Evolutionary conservation across 2,113 vertebrate genomes (phyloP), one percentile per base, ranked within the genome.

Genomic region (Ornithorhynchus anatinus): DNA sequence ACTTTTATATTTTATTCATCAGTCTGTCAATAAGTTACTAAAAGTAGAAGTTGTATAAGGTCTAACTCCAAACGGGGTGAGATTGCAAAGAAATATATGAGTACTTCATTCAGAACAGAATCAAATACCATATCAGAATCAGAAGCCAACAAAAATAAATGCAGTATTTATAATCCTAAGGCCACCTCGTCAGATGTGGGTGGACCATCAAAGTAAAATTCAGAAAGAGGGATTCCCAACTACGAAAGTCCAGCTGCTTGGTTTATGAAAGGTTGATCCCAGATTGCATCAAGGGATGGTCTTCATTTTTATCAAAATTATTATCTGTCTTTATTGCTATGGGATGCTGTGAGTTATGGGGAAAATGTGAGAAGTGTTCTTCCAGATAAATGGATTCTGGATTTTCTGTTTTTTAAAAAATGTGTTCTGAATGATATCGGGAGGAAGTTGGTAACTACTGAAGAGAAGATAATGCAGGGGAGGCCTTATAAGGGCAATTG

Each of bases 251-350:
- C 38, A 42, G 2, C 42, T 70, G 65, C 39, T 29, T 3, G 50
- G 38, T 76, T 66, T 37, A 40, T 51, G 59, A 75, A 66, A 40
- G 44, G 69, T 59, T 60, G 58, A 67, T 40, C 38, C n/a, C 10
- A 32, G 5, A 20, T n/a, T n/a, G 42, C 47, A 38, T 9, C 19
- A n/a, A 3, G 51, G 60, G 6, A 51, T n/a, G 56, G 64, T 69
- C 16, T 59, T 69, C 25, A 25, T 13, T 25, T 22, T 60, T 29
- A 22, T 57, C 36, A 48, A 11, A 22, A 25, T 13, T 25, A 25
- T 60, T 29, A 22, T 57, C 36, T 44, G 13, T 44, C 71, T 40
- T 44, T 16, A 22, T 35, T 69, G 29, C 32, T 64, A 1, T 45
- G 47, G 38, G 66, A 22, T 10, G 4, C 39, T 45, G 1, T 43